phyloP scores from a whole-genome alignment of 2,888 invertebrate species.

The Papilio protenor region DNA sequence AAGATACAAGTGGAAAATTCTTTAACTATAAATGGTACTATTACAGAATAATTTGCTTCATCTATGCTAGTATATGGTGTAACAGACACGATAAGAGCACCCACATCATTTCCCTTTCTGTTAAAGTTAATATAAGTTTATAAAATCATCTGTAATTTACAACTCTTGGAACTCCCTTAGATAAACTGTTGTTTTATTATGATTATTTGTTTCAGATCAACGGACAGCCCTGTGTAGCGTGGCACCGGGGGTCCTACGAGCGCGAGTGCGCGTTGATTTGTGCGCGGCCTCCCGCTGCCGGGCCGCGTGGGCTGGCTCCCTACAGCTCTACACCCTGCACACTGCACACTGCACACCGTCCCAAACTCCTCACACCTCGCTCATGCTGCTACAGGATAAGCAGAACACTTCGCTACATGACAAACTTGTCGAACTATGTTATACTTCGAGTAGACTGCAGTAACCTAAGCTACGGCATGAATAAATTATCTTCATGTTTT shows the following conservation, averaged over 20 bases:
- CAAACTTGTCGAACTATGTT: neutral
- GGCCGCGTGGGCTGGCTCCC: conserved; percentile 69
- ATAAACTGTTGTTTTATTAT: neutral
- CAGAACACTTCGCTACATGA: neutral
- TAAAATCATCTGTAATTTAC: neutral
- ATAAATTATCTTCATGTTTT: neutral
- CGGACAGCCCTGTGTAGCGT: conserved; percentile 62
- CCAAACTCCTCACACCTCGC: neutral
- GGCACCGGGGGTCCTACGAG: conserved; percentile 69
- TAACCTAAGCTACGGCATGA: neutral
- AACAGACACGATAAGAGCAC: neutral
- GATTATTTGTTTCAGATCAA: neutral
- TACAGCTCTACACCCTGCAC: conserved; percentile 51
- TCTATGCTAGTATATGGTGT: neutral
- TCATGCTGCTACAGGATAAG: neutral
- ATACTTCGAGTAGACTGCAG: neutral
- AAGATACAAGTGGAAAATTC: neutral
- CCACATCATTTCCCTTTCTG: neutral
- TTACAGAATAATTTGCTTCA: neutral
- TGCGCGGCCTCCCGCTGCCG: conserved; percentile 79
- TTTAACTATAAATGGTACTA: neutral
- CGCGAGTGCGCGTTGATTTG: conserved; percentile 78
- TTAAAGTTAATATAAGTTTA: neutral
- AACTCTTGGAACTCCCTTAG: neutral
- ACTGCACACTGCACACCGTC: neutral